Base-by-base conservation (phyloP, 2,888 invertebrate genomes). In the Sinodicranocentrus sp. region DNA sequence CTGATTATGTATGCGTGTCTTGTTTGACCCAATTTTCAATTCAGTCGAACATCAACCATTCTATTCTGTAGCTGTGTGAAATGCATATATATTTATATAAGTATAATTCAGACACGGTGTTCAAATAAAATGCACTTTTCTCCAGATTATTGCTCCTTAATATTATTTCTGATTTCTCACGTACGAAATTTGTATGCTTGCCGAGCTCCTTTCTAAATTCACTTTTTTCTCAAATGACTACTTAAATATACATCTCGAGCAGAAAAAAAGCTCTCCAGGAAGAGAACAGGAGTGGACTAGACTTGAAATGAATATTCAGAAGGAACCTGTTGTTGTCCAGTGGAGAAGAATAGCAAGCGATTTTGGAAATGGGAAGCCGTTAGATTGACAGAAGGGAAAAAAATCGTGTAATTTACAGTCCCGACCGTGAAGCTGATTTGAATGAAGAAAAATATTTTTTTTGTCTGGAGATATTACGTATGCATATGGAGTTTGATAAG, bases 21-120 rank as follows among this genome's bases (percentile, higher is more conserved):
- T 73, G 84, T 72, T 84, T 84, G 84, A 84, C 84, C 84, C 78
- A 71, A 79, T 84, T 78, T 73, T 73, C 73, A 73, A 67, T 78
- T 84, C 83, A 71, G 54, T 68, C 67, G 28, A 61, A 26, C 28
- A 61, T 57, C 25, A 23, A 57, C 57, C 57, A 57, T 57, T 57
- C 13, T 33, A 33, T 33, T 33, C 33, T 33, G 10, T 10, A 6
- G 33, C 33, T 6, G 5, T 33, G 33, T n/a, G n/a, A 3, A 33
- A 3, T 33, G 33, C 33, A 54, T 21, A 54, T 48, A 48, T 48
- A 48, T n/a, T 2, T 17, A 48, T 8, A 48, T 48, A 48, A 8
- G n/a, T 15, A 48, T n/a, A 48, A n/a, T 13, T 8, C 15, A 52
- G 59, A 43, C 25, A 15, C 33, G 25, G 67, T 57, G 67, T 26